These are phyloP conservation scores for Ligdia adustata DNA, from an alignment of 2,888 invertebrate genomes.

Conservation along the genomic window DNA sequence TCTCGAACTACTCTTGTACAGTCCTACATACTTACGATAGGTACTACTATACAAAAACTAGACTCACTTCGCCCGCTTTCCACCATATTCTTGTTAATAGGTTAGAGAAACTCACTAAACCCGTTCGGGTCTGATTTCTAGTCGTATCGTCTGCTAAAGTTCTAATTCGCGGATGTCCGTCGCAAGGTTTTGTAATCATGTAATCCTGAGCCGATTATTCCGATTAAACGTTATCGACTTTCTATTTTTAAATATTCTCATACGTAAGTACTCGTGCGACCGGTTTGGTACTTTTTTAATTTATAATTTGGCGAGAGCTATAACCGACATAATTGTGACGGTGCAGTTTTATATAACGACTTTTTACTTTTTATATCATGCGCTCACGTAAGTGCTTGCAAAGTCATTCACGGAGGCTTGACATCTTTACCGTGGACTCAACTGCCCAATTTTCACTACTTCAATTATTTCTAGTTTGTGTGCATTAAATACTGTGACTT, in stretches of 20 bases:
- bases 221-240: slow-evolving; percentile 47
- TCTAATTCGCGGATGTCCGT: slow-evolving; percentile 53
- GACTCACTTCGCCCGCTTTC: slow-evolving; percentile 72
- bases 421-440: slow-evolving; percentile 33
- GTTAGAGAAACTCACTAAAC: slow-evolving; percentile 74
- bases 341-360: slow-evolving; percentile 59
- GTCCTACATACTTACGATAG: slow-evolving; percentile 66
- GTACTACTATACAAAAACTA: slow-evolving; percentile 76
- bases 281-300: slow-evolving; percentile 56
- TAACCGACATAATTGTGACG: slow-evolving; percentile 47
- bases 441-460: slow-evolving; percentile 41
- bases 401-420: slow-evolving; percentile 29
- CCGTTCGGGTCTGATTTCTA: slow-evolving; percentile 65
- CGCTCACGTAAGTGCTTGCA: slow-evolving; percentile 34
- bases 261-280: slow-evolving; percentile 40
- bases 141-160: slow-evolving; percentile 55
- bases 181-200: slow-evolving; percentile 39
- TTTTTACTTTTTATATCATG: slow-evolving; percentile 52
- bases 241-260: slow-evolving; percentile 66
- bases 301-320: slow-evolving; percentile 59
- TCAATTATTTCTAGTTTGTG: slow-evolving; percentile 16
- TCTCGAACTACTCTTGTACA: slow-evolving; percentile 61
- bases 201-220: slow-evolving; percentile 29
- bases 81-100: slow-evolving; percentile 76
- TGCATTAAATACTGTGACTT: slow-evolving; percentile 29